phyloP scores from a whole-genome alignment of 2,113 vertebrate species.

The Petrocephalus microphthalmus region DNA sequence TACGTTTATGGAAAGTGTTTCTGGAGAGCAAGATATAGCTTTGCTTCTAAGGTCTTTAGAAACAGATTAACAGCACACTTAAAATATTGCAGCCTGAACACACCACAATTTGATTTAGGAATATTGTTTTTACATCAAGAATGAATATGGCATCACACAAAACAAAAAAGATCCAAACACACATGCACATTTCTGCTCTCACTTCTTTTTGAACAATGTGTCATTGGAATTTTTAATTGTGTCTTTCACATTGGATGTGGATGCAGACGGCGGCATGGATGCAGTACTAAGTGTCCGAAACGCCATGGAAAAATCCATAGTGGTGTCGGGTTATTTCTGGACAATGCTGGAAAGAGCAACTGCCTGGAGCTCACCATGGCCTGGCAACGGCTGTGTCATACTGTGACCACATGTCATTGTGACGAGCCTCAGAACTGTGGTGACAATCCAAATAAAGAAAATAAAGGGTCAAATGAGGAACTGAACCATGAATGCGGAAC shows the following conservation, averaged over 20 bases:
- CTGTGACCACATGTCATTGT: slow-evolving; percentile 44
- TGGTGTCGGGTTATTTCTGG: slow-evolving; percentile 53
- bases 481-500: neutral
- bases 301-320: slow-evolving; percentile 66
- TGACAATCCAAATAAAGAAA: neutral
- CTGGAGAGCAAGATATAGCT: neutral
- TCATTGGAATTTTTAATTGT: neutral
- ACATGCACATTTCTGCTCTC: neutral
- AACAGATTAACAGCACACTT: neutral
- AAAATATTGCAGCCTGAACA: neutral
- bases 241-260: slow-evolving; percentile 19
- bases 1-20: neutral
- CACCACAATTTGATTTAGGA: neutral
- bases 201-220: neutral
- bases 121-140: neutral
- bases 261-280: slow-evolving; percentile 27
- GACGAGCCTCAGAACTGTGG: neutral
- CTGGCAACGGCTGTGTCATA: slow-evolving; percentile 34
- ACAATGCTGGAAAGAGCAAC: slow-evolving; percentile 8
- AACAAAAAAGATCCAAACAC: neutral
- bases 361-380: slow-evolving; percentile 36
- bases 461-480: neutral
- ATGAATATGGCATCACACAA: neutral
- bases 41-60: neutral
- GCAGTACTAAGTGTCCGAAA: slow-evolving; percentile 36